Base-by-base conservation (phyloP, 2,113 vertebrate species). In the Leiothrix lutea region DNA sequence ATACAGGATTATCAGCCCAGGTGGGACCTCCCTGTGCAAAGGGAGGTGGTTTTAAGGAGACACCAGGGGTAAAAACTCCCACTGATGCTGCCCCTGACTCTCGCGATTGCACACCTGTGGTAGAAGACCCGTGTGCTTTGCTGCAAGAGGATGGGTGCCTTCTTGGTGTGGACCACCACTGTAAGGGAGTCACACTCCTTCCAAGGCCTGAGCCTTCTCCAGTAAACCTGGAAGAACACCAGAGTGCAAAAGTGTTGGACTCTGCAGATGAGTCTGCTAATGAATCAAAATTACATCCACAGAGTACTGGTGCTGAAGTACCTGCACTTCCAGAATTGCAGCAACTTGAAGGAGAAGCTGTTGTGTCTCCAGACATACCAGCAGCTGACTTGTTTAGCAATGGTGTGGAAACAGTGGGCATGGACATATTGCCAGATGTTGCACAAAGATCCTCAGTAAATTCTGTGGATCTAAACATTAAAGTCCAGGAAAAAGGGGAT, bases 1-100 rank as follows among this genome's bases (percentile, higher is more conserved):
- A 57, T 82, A 23, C 6, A 98, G 98, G 81, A 36, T 25, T 80
- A 23, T 73, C 88, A 36, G 48, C n/a, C 82, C 92, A 60, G 31
- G 38, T 93, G 50, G 81, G 78, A 53, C 81, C n/a, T n/a, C n/a
- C 31, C 17, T 57, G 45, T 36, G 44, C 79, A 71, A 70, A 70
- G 26, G 64, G 40, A 83, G 53, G 23, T 8, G 5, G 14, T 56
- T 70, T 79, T 79, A 62, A 90, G 57, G 86, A 94, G 44, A 44
- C 4, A 3, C 14, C 10, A 29, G 53, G 50, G 29, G 8, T 67
- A 56, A 58, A 67, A 89, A 22, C 31, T 69, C 48, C 44, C 14
- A n/a, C 15, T 33, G 75, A 61, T 48, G 47, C 29, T 73, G 12
- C 75, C 25, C 2, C 1, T 69, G 86, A 57, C 40, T 72, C 57